Evolutionary conservation across 1,140 invertebrate genomes (phyloP), one percentile per base, ranked within the genome.

Genomic region (Drosophila paulistorum): DNA sequence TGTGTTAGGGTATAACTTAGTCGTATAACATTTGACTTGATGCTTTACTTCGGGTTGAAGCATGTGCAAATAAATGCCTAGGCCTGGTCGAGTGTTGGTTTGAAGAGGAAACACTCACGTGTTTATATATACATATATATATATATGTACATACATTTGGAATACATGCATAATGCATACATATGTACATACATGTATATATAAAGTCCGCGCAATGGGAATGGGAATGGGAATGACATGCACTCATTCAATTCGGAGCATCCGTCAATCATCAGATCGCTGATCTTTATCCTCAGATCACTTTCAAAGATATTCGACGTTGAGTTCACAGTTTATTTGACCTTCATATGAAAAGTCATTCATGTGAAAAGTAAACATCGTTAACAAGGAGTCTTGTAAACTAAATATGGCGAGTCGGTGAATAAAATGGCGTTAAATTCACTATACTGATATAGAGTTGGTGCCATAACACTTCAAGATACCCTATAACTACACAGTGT

Each of bases 201-300:
- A 7, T 11, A 48, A n/a, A 48, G 45, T 51, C 45, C 45, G 45
- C 45, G 45, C 45, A 41, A 39, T 35, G 48, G 30, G 17, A 39
- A 68, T 89, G 70, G 23, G 48, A 77, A 75, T 89, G 70, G 23
- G 54, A 77, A 75, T 73, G 76, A 80, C 76, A 83, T 79, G 76
- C 80, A 67, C 70, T 74, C 65, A 71, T 77, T 85, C 67, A 66
- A 73, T 71, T 54, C 65, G 10, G 45, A 51, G 45, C 45, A 70
- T 45, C 66, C 58, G 71, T 85, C 78, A 85, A 73, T 84, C 82
- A 86, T 55, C 37, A 54, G 42, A 68, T 62, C 17, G 55, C 17
- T 42, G 42, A 11, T 37, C 17, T 11, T 41, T 23, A 9, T 14
- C 10, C 41, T 13, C 30, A 54, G 20, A 35, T 65, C 26, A 17